Evolutionary conservation across 1,140 invertebrate genomes (phyloP).

Genomic region (Brachionus koreanus): DNA sequence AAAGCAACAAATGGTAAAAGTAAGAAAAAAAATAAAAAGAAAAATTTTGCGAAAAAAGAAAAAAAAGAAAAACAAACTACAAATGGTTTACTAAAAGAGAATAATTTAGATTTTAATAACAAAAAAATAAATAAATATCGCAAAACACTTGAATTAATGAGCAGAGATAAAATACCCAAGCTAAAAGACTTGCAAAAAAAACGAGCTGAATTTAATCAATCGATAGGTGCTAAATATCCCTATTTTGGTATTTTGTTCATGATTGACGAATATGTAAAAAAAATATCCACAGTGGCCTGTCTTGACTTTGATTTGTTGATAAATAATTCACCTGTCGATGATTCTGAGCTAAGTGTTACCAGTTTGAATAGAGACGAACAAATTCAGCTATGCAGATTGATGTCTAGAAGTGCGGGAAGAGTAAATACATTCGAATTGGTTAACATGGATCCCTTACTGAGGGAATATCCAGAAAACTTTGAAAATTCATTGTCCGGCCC

Average conservation of each 20-base stretch:
- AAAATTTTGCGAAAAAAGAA: background rate
- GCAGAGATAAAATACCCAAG: background rate
- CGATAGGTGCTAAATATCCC: constrained; percentile 8
- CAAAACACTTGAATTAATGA: background rate
- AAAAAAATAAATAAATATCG: background rate
- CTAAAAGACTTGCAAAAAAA: background rate
- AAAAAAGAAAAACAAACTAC: background rate
- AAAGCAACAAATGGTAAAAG: background rate
- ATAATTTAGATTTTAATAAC: background rate
- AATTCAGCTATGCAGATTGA: constrained; percentile 2
- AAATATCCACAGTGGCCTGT: background rate
- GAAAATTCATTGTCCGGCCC: background rate
- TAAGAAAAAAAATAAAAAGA: background rate
- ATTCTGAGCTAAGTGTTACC: background rate
- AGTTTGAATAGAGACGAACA: background rate
- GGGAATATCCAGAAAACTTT: background rate
- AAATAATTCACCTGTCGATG: background rate
- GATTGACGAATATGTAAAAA: constrained; percentile 15
- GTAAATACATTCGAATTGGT: background rate
- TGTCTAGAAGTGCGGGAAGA: constrained; percentile 4
- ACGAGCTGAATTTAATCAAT: background rate
- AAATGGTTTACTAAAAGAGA: background rate
- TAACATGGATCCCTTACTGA: background rate
- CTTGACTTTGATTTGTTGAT: background rate
- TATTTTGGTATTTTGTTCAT: constrained; percentile 3